phyloP scores from a whole-genome alignment of 2,888 invertebrate genomes.

The Synanthedon myopaeformis region DNA sequence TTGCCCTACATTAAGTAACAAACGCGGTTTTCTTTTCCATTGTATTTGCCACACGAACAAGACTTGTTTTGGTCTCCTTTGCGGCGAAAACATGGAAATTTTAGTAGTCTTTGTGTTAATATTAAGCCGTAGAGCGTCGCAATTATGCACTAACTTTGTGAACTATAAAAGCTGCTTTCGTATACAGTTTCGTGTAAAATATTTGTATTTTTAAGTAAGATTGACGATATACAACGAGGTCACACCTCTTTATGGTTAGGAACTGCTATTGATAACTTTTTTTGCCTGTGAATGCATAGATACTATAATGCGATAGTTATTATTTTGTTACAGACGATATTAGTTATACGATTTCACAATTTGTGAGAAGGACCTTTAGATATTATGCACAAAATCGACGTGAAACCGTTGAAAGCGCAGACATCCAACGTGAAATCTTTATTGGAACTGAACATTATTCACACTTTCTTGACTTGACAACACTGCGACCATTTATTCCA shows the following conservation, averaged over 20 bases:
- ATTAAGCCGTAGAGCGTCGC: not conserved
- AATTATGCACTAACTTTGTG: not conserved
- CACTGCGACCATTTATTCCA: slow-evolving; percentile 3
- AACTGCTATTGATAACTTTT: too few species aligned
- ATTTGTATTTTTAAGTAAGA: too few species aligned
- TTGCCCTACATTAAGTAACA: slow-evolving; percentile 1
- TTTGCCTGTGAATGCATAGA: too few species aligned
- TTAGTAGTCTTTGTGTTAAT: too few species aligned
- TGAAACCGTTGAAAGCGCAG: not conserved
- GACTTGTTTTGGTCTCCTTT: not conserved
- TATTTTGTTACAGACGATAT: too few species aligned
- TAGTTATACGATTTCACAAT: too few species aligned
- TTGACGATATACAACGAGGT: too few species aligned
- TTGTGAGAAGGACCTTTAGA: too few species aligned
- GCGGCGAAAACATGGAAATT: too few species aligned
- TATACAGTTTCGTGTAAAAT: not conserved
- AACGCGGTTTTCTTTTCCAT: not conserved
- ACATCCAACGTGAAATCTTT: slow-evolving; percentile 1
- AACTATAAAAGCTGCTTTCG: not conserved
- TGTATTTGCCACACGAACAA: not conserved
- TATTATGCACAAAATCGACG: not conserved
- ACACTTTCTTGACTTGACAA: slow-evolving; percentile 1
- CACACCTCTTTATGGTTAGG: too few species aligned
- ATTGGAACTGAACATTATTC: slow-evolving; percentile 6
- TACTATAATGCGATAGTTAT: too few species aligned